Conservation (phyloP, 64 coral and sea anemone species). For the Pocillopora verrucosa region DNA sequence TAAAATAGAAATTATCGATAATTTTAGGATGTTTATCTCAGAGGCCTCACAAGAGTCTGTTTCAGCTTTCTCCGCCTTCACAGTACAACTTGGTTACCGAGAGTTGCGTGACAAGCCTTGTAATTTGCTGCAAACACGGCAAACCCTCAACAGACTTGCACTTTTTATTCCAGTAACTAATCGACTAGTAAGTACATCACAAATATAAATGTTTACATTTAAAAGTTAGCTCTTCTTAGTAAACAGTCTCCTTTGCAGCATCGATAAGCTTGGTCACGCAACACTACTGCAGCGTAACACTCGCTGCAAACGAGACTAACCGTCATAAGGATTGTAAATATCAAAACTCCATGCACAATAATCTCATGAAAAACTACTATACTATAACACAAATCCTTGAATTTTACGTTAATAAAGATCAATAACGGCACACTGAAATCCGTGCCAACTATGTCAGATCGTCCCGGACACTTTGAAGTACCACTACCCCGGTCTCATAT, state of each 20-base stretch:
- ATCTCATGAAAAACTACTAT: constrained; percentile 41
- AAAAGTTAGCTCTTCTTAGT: background rate
- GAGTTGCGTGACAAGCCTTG: background rate
- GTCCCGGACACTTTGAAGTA: background rate
- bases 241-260: background rate
- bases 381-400: background rate
- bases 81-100: background rate
- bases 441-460: background rate
- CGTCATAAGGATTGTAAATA: constrained; percentile 19
- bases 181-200: constrained; percentile 1
- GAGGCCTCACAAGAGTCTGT: background rate
- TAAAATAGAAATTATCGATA: constrained; percentile 53
- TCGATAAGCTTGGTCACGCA: background rate
- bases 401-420: constrained; percentile 14
- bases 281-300: background rate
- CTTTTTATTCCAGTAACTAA: background rate
- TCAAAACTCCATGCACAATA: constrained; percentile 34
- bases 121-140: background rate
- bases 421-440: constrained; percentile 1
- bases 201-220: constrained; percentile 29
- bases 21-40: constrained; percentile 13
- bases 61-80: background rate
- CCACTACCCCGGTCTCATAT: background rate
- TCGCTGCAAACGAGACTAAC: background rate
- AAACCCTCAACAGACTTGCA: background rate